These are phyloP conservation scores for Aphis gossypii DNA, from an alignment of 1,140 invertebrate genomes.

Conservation along the genomic window DNA sequence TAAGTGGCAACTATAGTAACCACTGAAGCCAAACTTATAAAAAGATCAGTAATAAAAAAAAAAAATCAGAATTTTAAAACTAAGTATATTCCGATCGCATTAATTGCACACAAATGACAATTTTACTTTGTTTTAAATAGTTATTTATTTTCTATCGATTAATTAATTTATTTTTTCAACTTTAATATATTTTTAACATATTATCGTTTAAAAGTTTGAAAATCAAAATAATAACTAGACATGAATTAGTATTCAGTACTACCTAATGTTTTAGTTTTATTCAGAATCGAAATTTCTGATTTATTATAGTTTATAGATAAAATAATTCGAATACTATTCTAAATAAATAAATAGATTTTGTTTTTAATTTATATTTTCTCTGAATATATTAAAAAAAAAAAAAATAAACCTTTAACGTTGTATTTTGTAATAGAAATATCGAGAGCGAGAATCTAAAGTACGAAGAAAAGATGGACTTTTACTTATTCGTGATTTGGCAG, in stretches of 20 bases:
- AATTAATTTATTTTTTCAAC: not conserved
- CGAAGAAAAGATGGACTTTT: conserved; percentile 82
- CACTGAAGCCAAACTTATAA: not conserved
- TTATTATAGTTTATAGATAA: not conserved
- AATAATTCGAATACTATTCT: not conserved
- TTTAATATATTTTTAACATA: too few relatives aligned
- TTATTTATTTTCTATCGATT: not conserved
- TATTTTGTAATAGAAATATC: conserved; percentile 74
- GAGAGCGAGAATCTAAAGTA: conserved; percentile 75
- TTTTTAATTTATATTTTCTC: not conserved
- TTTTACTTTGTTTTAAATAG: not conserved
- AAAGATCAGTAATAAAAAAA: not conserved
- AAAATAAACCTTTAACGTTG: not conserved
- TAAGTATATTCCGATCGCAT: not conserved
- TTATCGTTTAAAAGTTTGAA: too few relatives aligned
- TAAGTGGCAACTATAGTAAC: not conserved
- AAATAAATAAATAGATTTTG: too few relatives aligned
- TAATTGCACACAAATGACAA: not conserved
- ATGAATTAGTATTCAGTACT: too few relatives aligned
- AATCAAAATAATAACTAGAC: too few relatives aligned
- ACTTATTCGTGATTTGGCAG: conserved; percentile 81
- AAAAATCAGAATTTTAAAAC: not conserved
- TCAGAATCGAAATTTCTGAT: too few relatives aligned
- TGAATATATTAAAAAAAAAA: not conserved
- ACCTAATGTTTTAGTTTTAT: too few relatives aligned